A percentile compares a stretch with the other conserved stretches of the same genome.
Evolutionary conservation across 2,113 vertebrate species (phyloP).

Genomic region (Fregetta grallaria): DNA sequence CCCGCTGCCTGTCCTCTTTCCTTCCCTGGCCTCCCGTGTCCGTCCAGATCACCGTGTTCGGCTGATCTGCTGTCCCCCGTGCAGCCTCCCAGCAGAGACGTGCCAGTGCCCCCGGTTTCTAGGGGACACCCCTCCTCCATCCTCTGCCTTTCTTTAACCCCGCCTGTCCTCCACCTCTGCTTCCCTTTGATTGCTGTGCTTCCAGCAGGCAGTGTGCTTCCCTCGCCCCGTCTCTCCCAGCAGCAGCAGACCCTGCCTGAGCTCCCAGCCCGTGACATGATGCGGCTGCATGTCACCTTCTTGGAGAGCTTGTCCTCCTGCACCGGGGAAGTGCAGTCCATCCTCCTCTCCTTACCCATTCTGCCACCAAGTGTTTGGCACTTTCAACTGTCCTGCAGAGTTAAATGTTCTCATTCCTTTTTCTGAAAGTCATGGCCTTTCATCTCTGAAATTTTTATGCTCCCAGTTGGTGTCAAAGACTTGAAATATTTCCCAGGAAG

Average conservation of each 20-base stretch:
- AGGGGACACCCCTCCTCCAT: background rate
- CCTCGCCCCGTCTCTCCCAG: background rate
- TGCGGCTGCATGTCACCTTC: background rate
- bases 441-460: background rate
- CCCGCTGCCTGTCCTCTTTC: background rate
- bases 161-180: background rate
- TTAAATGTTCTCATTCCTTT: background rate
- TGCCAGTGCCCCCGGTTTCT: background rate
- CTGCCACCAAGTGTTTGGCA: background rate
- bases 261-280: background rate
- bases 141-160: background rate
- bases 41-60: fast-evolving
- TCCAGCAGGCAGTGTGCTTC: background rate
- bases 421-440: background rate
- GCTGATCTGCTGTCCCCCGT: background rate
- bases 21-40: background rate
- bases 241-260: background rate
- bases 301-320: background rate
- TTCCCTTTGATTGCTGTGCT: background rate
- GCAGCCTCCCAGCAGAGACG: background rate
- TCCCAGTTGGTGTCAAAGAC: background rate
- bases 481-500: background rate
- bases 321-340: fast-evolving
- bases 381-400: background rate
- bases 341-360: background rate